Evolutionary conservation across 2,888 invertebrate genomes (phyloP).

Genomic region (Stenchaetothrips biformis): DNA sequence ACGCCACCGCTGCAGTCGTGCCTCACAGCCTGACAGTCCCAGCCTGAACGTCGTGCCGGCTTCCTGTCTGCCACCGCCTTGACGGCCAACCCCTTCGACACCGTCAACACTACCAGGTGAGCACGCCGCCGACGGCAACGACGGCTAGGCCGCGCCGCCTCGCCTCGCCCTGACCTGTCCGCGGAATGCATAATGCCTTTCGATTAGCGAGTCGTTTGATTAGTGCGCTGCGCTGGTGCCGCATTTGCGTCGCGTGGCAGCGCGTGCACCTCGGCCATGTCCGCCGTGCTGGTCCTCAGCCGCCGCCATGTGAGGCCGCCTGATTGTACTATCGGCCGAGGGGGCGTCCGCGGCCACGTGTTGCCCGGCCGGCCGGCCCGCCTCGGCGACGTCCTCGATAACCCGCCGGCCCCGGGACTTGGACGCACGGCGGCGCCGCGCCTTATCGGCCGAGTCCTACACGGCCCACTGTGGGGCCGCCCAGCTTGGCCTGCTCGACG

Average conservation of each 20-base stretch:
- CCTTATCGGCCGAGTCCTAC: no score
- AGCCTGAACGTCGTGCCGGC: background rate
- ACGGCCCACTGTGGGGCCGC: no score
- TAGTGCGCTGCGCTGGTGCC: background rate
- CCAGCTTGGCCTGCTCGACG: no score
- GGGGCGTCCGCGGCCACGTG: background rate
- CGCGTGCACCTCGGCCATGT: background rate
- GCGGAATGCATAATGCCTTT: background rate
- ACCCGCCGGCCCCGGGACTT: background rate
- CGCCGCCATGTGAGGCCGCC: no score
- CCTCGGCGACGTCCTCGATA: background rate
- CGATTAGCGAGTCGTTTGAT: conserved; percentile 11
- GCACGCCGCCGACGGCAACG: background rate
- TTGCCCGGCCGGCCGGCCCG: background rate
- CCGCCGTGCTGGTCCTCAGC: background rate
- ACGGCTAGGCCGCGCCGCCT: background rate
- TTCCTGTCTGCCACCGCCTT: background rate
- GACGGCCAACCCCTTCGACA: background rate
- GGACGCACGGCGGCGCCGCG: no score
- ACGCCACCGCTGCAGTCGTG: no score
- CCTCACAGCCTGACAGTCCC: no score
- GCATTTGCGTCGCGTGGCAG: background rate
- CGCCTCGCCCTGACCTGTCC: background rate
- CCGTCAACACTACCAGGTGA: background rate
- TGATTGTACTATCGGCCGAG: no score